Conservation (phyloP, 1,140 invertebrate genomes). For the Pachyrhynchus sulphureomaculatus region DNA sequence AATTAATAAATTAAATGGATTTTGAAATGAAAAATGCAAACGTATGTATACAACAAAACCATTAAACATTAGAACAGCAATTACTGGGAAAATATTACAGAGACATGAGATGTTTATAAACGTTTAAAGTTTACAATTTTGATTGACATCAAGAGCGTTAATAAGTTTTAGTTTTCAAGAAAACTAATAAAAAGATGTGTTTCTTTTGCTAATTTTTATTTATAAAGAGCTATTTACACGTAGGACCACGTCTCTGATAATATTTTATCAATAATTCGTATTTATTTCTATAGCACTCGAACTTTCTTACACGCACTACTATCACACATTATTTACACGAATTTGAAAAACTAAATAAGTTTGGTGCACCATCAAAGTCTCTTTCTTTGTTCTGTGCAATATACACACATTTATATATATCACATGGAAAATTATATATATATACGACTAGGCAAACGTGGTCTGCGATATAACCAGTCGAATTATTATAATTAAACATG, state of each 20-base stretch:
- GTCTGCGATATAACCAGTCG: constrained; percentile 17
- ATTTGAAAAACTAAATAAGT: constrained; percentile 36
- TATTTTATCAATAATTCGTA: too few relatives aligned
- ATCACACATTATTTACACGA: constrained; percentile 42
- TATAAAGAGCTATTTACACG: too few relatives aligned
- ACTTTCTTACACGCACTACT: constrained; percentile 29
- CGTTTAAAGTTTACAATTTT: too few relatives aligned
- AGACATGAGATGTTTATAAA: too few relatives aligned
- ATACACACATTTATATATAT: constrained; percentile 31
- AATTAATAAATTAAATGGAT: constrained; percentile 13
- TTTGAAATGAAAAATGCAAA: constrained; percentile 13
- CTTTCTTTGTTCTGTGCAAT: constrained; percentile 33
- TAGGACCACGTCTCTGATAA: too few relatives aligned
- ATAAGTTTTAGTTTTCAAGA: too few relatives aligned
- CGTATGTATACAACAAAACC: constrained; percentile 5
- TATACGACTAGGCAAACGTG: constrained; percentile 22
- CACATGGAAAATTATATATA: constrained; percentile 40
- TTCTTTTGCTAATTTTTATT: too few relatives aligned
- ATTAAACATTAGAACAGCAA: background rate
- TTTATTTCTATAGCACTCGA: constrained; percentile 8
- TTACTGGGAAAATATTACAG: background rate
- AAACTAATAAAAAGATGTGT: too few relatives aligned
- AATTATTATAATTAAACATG: constrained; percentile 34
- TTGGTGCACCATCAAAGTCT: constrained; percentile 32
- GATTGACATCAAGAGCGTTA: too few relatives aligned